phyloP scores from a whole-genome alignment of 2,113 vertebrate species.

The Hassar affinis region DNA sequence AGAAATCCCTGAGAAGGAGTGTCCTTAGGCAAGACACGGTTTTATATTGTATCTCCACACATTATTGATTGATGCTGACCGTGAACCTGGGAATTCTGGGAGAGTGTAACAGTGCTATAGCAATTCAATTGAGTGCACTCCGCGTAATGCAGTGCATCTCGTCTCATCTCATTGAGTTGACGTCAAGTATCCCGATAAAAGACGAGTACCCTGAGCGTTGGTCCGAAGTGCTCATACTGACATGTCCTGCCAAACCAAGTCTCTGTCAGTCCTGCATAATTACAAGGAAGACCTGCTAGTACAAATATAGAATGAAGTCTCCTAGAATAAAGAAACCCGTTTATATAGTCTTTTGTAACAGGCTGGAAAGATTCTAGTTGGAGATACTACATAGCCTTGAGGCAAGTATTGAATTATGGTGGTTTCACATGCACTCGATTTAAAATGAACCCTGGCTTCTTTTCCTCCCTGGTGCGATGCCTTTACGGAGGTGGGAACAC shows the following conservation, averaged over 20 bases:
- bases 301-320: slow-evolving; percentile 32
- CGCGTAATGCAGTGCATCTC: no score
- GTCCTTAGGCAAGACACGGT: not conserved
- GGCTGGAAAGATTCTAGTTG: not conserved
- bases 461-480: not conserved
- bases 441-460: not conserved
- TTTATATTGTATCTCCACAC: not conserved
- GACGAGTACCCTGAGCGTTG: not conserved
- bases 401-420: not conserved
- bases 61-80: not conserved
- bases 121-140: not conserved
- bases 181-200: not conserved
- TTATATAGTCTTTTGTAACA: not conserved
- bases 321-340: not conserved
- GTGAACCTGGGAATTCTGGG: slow-evolving; percentile 16
- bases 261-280: not conserved
- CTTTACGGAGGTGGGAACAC: not conserved
- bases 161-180: slow-evolving; percentile 10
- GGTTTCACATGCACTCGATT: not conserved
- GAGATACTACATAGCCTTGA: not conserved
- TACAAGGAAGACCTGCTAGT: not conserved
- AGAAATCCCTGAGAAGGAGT: not conserved
- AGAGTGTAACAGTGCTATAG: not conserved
- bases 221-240: not conserved
- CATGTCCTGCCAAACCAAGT: not conserved